These are phyloP conservation scores for Delphinapterus leucas DNA, from an alignment of 2,113 vertebrate species.

Conservation along the genomic window DNA sequence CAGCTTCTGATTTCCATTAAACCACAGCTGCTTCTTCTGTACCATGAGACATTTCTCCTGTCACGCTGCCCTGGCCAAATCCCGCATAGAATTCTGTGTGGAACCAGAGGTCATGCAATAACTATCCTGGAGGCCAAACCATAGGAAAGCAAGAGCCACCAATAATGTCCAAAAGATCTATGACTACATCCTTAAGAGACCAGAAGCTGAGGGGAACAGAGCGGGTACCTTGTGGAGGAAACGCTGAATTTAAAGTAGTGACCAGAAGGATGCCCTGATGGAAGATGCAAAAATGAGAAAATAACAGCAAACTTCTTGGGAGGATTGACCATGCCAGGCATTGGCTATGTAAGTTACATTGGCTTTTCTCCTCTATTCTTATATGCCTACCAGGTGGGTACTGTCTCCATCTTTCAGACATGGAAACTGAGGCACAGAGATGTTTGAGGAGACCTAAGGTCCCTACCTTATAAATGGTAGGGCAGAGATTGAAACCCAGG, in stretches of 20 bases:
- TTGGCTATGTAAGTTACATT: not conserved
- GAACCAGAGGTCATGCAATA: not conserved
- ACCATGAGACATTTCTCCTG: not conserved
- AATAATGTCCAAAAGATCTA: not conserved
- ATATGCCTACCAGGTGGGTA: fast-evolving
- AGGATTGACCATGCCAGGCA: not conserved
- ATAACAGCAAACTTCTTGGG: not conserved
- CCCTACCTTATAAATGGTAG: not conserved
- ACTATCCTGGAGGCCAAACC: not conserved
- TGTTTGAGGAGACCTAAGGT: not conserved
- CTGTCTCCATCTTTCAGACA: not conserved
- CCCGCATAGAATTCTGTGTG: not conserved
- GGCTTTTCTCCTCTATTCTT: not conserved
- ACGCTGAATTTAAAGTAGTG: not conserved
- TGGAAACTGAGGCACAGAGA: not conserved
- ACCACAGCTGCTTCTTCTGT: not conserved
- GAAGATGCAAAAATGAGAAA: not conserved
- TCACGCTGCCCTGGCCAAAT: fast-evolving
- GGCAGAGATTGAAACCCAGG: not conserved
- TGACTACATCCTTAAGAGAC: too few species aligned
- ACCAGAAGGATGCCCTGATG: not conserved
- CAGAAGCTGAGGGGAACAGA: not conserved
- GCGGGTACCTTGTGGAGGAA: not conserved
- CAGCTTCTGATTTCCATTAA: not conserved
- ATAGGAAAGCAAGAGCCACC: not conserved